Base-by-base conservation (phyloP, 2,888 invertebrate species). In the Empis livida region DNA sequence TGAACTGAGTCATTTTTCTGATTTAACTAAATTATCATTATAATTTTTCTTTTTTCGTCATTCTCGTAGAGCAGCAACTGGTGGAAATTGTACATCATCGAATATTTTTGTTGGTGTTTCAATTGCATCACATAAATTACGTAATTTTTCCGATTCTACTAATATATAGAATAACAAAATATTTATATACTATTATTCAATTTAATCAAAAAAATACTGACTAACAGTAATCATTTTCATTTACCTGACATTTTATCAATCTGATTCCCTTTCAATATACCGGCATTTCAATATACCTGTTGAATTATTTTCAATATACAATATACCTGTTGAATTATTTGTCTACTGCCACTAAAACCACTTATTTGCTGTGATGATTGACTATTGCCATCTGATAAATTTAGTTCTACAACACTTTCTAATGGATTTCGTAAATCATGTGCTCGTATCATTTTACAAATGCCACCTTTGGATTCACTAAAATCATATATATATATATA, bases 231-330 rank as follows among this genome's bases (percentile, higher is more conserved):
- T 35, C 5, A 5, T 35, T 35, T 35, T 35, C 13, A 35, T 35
- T 44, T 83, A 90, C 90, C 90, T 86, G 89, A 83, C 83, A 89
- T 83, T 75, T 76, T 73, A 75, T 79, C 79, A 48, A 41, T 27
- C 14, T 9, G 41, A 23, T 13, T 27, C 1, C 89, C 89, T 73
- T 86, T 85, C 74, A 91, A 79, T 72, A 88, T 86, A 74, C 86
- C 84, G 72, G 90, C 89, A 82, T 91, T n/a, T n/a, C n/a, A 91
- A 77, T 86, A 66, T 32, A 35, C 40, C 3, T 40, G 23, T 27
- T 27, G 23, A n/a, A n/a, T n/a, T n/a, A n/a, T n/a, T n/a, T n/a
- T n/a, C n/a, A n/a, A n/a, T n/a, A n/a, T n/a, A n/a, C n/a, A n/a
- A n/a, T n/a, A n/a, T n/a, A n/a, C n/a, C n/a, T n/a, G n/a, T n/a